These are phyloP conservation scores for Myioborus melanocephalus DNA, from an alignment of 2,797 vertebrate species.

Conservation along the genomic window DNA sequence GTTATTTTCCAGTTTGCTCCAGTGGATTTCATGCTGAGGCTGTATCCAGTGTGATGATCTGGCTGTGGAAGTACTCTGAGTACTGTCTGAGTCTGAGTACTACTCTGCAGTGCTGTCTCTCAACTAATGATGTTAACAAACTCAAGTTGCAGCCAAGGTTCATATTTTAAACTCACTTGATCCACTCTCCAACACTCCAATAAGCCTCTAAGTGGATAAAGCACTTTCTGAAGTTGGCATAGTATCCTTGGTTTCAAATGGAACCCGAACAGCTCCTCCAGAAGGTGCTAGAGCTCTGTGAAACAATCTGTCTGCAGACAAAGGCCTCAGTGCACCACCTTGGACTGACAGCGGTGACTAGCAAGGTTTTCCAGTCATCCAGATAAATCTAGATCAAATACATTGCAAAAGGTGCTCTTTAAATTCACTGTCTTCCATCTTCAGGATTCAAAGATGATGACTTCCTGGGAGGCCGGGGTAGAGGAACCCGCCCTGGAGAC, in stretches of 20 bases:
- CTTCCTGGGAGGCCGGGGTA: constrained; percentile 86
- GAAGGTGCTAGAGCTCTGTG: not conserved
- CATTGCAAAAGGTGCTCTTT: not conserved
- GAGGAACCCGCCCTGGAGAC: constrained; percentile 86
- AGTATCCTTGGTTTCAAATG: not conserved
- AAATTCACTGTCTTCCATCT: constrained; percentile 6
- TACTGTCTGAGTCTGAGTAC: not conserved
- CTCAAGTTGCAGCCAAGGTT: not conserved
- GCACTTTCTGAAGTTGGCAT: not conserved
- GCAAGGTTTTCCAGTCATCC: not conserved
- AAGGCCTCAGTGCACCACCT: not conserved
- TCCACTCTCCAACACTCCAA: not conserved
- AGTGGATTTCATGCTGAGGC: not conserved
- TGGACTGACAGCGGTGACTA: constrained; percentile 13
- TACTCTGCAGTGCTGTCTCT: not conserved
- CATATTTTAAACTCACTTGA: not conserved
- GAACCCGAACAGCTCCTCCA: not conserved
- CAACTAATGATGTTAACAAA: not conserved
- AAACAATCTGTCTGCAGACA: not conserved
- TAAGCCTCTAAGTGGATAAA: not conserved
- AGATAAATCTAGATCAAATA: not conserved
- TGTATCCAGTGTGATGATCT: not conserved
- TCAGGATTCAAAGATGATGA: constrained; percentile 91
- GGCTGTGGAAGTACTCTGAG: not conserved
- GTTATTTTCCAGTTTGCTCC: not conserved